Base-by-base conservation (phyloP, 2,888 invertebrate genomes). In the Drosophila cyrtoloma region DNA sequence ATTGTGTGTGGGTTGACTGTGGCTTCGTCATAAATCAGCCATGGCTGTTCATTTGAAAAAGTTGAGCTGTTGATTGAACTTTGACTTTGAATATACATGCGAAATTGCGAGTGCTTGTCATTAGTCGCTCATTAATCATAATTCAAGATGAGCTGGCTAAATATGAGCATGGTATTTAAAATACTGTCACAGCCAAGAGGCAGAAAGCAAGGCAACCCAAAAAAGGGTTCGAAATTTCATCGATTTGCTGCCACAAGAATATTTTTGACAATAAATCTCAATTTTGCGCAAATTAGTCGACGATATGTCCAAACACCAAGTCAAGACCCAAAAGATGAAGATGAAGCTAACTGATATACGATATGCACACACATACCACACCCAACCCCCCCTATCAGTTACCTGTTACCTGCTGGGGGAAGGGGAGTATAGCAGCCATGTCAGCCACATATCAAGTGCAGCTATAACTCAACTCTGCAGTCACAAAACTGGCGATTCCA, bases 261-360 rank as follows among this genome's bases (percentile, higher is more conserved):
- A 60, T 70, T 67, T 76, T 60, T 19, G 70, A 69, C 77, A 75
- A 90, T 87, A 90, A 87, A 87, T 87, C 86, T 87, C 89, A 87
- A 87, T 87, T 90, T 90, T 79, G 75, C 74, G 74, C 87, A 87
- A 90, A 87, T 87, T 87, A 87, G 87, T 69, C 86, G 86, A 86
- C 89, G 90, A 88, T 88, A 77, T 80, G 86, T 75, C 75, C 77
- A 75, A 70, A 53, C 44, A 32, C 61, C 52, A 37, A 63, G 63
- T 37, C 53, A 33, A 39, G 52, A 47, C 35, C 53, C 26, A 37
- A 63, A 82, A 71, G 57, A 68, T 55, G 37, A 53, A 81, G 78
- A 77, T 77, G 77, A 52, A 77, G 71, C 60, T 33, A 65, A 76
- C 81, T 61, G 58, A 78, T 80, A 71, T 73, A 60, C 56, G 56